These are phyloP conservation scores for Drosophila meridiana DNA, from an alignment of 2,888 invertebrate genomes.

Conservation along the genomic window DNA sequence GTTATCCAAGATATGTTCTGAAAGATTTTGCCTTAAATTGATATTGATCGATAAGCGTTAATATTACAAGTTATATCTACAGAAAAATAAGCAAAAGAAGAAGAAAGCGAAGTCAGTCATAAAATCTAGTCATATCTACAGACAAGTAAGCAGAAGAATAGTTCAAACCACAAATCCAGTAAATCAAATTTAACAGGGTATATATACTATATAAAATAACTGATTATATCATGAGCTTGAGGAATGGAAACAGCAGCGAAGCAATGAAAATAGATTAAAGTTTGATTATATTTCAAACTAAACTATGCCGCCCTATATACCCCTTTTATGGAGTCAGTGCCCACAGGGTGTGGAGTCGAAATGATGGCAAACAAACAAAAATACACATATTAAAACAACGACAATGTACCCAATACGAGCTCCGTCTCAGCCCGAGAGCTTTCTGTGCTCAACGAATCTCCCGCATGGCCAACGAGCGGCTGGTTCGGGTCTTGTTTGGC, in stretches of 20 bases:
- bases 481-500: constrained; percentile 54
- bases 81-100: too few species aligned
- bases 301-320: background rate
- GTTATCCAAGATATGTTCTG: too few species aligned
- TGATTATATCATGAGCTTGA: too few species aligned
- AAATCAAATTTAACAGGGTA: too few species aligned
- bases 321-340: background rate
- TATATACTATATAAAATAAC: too few species aligned
- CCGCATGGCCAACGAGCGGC: constrained; percentile 28
- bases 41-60: background rate
- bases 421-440: constrained; percentile 7
- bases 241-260: too few species aligned
- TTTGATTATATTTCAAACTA: background rate
- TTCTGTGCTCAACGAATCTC: constrained; percentile 20
- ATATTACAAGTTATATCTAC: too few species aligned
- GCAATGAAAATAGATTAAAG: too few species aligned
- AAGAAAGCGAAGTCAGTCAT: too few species aligned
- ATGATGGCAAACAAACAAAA: constrained; percentile 26
- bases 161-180: too few species aligned
- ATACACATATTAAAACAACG: constrained; percentile 30
- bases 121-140: too few species aligned
- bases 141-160: too few species aligned
- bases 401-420: constrained; percentile 16
- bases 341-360: background rate
- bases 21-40: background rate